Percentiles rank a stretch among this genome's conserved stretches.
These are phyloP conservation scores for Eupristina koningsbergeri DNA, from an alignment of 1,140 invertebrate genomes.

Conservation along the genomic window DNA sequence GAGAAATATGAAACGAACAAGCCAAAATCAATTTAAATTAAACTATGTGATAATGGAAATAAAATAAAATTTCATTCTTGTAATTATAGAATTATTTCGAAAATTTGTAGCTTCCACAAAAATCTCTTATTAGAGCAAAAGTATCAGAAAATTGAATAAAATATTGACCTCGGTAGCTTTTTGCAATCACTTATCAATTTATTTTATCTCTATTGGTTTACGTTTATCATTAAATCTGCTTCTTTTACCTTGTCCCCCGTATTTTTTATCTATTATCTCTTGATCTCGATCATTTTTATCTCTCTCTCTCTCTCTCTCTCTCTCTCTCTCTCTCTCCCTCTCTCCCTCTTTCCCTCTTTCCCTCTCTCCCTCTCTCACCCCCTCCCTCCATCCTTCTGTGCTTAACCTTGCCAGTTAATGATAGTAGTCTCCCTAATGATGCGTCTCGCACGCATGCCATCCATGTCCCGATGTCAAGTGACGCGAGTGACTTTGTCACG, in stretches of 20 bases:
- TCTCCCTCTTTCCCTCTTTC: not conserved
- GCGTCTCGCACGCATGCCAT: slow-evolving; percentile 53
- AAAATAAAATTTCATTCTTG: not conserved
- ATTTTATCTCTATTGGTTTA: too few relatives aligned
- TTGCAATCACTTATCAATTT: too few relatives aligned
- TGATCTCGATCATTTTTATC: too few relatives aligned
- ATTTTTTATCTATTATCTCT: not conserved
- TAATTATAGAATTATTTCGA: not conserved
- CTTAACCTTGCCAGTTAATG: slow-evolving; percentile 72
- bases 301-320: not conserved
- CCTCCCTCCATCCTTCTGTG: not conserved
- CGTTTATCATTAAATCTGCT: not conserved
- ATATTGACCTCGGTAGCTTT: too few relatives aligned
- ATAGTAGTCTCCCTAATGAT: slow-evolving; percentile 73
- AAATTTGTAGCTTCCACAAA: too few relatives aligned
- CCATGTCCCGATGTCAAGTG: not conserved
- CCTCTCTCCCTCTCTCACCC: too few relatives aligned
- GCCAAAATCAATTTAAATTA: not conserved
- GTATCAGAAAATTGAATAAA: too few relatives aligned
- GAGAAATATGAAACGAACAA: not conserved
- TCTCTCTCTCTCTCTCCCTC: not conserved
- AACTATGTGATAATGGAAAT: not conserved
- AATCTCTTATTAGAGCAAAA: too few relatives aligned
- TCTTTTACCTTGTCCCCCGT: not conserved
- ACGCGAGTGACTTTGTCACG: not conserved